Conservation (phyloP, 1,140 invertebrate genomes). For the Trissolcus basalis region DNA sequence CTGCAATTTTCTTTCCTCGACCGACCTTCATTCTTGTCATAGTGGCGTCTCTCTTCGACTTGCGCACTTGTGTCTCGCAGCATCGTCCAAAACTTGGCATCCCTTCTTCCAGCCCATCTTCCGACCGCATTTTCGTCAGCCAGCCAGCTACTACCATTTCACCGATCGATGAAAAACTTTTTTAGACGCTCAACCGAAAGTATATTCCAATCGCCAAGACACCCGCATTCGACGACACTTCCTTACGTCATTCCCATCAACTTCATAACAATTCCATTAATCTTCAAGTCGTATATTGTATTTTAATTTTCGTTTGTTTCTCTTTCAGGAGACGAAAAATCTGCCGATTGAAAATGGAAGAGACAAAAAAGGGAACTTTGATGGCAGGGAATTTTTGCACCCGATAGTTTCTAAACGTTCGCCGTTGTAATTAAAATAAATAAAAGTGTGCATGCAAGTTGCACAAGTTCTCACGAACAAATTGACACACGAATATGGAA, state of each 20-base stretch:
- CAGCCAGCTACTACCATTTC: slow-evolving; percentile 28
- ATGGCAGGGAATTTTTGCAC: no score
- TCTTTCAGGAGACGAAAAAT: no score
- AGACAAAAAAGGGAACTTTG: no score
- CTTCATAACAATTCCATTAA: background rate
- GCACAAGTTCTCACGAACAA: slow-evolving; percentile 19
- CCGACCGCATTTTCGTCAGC: slow-evolving; percentile 54
- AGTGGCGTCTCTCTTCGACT: slow-evolving; percentile 32
- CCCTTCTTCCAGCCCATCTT: slow-evolving; percentile 49
- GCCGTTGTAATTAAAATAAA: no score
- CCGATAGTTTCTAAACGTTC: no score
- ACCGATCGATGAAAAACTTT: slow-evolving; percentile 57
- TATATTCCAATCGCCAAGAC: slow-evolving; percentile 20
- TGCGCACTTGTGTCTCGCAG: slow-evolving; percentile 40
- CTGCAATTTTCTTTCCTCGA: slow-evolving; percentile 56
- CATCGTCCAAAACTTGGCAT: slow-evolving; percentile 52
- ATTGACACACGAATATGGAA: slow-evolving; percentile 24
- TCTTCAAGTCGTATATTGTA: no score
- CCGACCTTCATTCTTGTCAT: slow-evolving; percentile 11
- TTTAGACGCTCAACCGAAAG: slow-evolving; percentile 36
- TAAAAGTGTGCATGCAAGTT: no score
- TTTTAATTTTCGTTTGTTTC: no score
- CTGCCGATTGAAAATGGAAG: no score
- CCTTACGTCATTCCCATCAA: background rate
- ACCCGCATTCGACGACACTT: background rate